Base-by-base conservation (phyloP, 1,140 invertebrate species). In the Ephestia elutella region DNA sequence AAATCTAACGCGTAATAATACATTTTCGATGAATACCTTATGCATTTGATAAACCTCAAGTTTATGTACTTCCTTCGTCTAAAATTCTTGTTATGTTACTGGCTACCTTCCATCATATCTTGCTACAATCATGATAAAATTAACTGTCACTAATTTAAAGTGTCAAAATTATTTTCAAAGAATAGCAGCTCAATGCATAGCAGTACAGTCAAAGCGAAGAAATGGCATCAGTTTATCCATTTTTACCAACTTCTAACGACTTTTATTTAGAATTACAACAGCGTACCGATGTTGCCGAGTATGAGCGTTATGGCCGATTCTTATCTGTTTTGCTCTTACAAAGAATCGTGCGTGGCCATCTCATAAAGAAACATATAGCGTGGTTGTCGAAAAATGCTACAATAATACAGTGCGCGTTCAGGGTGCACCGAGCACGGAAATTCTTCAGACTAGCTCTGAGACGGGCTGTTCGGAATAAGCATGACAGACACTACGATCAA, bases 351-450 rank as follows among this genome's bases (percentile, higher is more conserved):
- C 66, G 86, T 20, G 81, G 81, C n/a, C 76, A 82, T 53, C 65
- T 86, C 50, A 83, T 85, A 44, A 75, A 81, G 49, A 88, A 86
- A 59, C 73, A 86, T 55, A 56, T 88, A 17, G 73, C 73, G 11
- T 86, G 81, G 81, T 58, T 88, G 28, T 70, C 79, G 13, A 65
- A 75, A 55, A 84, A 88, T 55, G 86, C 82, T 10, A 80, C 56
- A 18, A 84, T 58, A n/a, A 88, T 88, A 59, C 86, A 88, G 56
- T 81, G 81, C 35, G 83, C 81, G 15, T 86, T 80, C 50, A 80
- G 86, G 72, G 56, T 73, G 20, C 75, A 84, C 25, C 60, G 21
- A 57, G 80, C 80, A 7, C 60, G 80, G n/a, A 83, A 80, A 66
- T 67, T 70, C 13, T 81, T 78, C 25, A 68, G 78, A 35, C 64